phyloP scores from a whole-genome alignment of 2,797 vertebrate species.

The Phataginus tetradactyla region DNA sequence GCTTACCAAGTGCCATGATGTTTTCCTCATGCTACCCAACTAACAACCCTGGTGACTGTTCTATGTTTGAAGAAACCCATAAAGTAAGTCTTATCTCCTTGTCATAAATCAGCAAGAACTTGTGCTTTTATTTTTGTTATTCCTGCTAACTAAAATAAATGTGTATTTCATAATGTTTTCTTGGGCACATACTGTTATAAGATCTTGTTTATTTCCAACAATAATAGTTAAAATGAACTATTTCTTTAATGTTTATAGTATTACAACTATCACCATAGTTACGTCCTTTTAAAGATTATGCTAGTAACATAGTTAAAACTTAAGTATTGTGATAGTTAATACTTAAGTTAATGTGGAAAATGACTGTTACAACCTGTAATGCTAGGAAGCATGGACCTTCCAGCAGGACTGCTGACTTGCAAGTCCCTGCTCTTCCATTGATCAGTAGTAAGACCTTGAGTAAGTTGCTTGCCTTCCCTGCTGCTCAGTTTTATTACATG shows the following conservation, averaged over 20 bases:
- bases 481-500: neutral
- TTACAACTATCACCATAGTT: neutral
- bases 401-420: neutral
- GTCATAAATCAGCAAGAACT: conserved; percentile 40
- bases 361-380: neutral
- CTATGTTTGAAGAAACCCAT: conserved; percentile 9
- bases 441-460: neutral
- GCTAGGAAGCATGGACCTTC: neutral
- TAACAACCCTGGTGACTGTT: neutral
- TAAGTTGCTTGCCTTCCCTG: neutral
- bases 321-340: neutral
- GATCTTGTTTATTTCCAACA: conserved; percentile 29
- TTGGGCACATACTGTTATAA: neutral
- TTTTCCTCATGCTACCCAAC: neutral
- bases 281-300: conserved; percentile 9
- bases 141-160: conserved; percentile 27
- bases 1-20: neutral
- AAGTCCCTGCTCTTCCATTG: neutral
- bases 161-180: neutral
- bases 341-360: conserved; percentile 18
- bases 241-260: conserved; percentile 42
- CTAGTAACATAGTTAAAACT: conserved; percentile 34
- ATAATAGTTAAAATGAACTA: conserved; percentile 24
- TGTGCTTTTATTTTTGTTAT: conserved; percentile 49
- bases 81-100: conserved; percentile 4